A percentile compares a stretch with the other conserved stretches of the same genome.
Conservation (phyloP, 2,797 vertebrate genomes). For the Notamacropus eugenii region DNA sequence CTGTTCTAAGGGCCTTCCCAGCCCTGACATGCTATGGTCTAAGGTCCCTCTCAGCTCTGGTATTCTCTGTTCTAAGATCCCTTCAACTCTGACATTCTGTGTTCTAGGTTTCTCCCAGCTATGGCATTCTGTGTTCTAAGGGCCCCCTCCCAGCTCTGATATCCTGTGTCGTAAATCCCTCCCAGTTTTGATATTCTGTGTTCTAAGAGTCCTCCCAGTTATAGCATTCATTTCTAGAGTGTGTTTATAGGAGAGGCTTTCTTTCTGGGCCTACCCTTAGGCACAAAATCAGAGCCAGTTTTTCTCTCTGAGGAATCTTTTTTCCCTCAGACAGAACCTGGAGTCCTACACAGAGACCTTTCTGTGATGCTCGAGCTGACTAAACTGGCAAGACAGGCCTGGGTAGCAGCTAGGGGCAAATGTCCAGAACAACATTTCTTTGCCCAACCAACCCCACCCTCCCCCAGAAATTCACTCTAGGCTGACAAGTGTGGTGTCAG, state of each 20-base stretch:
- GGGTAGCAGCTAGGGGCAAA: not conserved
- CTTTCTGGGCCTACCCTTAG: not conserved
- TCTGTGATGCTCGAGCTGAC: not conserved
- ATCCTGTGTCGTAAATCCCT: not conserved
- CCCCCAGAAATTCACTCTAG: not conserved
- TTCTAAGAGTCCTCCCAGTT: not conserved
- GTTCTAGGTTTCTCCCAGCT: not conserved
- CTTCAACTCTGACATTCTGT: not conserved
- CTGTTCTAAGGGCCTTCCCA: not conserved
- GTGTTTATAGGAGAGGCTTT: not conserved
- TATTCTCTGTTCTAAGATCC: too few relatives aligned
- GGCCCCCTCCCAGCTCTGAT: not conserved
- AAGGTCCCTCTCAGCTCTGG: not conserved
- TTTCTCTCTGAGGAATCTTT: not conserved
- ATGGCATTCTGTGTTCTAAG: not conserved
- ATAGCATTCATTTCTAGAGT: not conserved
- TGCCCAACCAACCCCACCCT: not conserved
- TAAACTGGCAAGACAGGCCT: not conserved
- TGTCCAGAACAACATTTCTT: not conserved
- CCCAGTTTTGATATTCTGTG: too few relatives aligned
- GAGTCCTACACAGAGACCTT: not conserved
- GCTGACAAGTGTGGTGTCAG: not conserved
- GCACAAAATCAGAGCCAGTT: not conserved
- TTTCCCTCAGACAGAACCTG: not conserved
- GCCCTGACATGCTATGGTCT: too few relatives aligned